phyloP scores from a whole-genome alignment of 2,888 invertebrate genomes.

The Nomada goodeniana region DNA sequence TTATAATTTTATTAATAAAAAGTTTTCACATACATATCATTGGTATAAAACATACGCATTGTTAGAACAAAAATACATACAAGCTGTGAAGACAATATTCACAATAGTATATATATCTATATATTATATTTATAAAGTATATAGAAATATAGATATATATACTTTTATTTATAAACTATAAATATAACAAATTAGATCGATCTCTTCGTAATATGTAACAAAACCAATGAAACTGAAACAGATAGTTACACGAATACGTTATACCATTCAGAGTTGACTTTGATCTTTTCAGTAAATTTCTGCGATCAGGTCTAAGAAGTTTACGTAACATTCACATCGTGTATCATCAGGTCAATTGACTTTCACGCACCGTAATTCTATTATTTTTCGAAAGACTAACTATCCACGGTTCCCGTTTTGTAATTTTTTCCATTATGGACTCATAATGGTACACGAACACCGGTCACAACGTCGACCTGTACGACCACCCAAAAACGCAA shows the following conservation, averaged over 20 bases:
- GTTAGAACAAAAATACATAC: conserved; percentile 80
- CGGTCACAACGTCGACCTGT: conserved; percentile 3
- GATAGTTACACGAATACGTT: conserved; percentile 51
- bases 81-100: conserved; percentile 73
- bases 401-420: neutral
- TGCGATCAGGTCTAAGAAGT: conserved; percentile 53
- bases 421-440: conserved; percentile 51
- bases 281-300: conserved; percentile 22
- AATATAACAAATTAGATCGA: conserved; percentile 69
- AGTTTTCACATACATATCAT: conserved; percentile 78
- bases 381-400: neutral
- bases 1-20: conserved; percentile 79
- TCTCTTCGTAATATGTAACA: conserved; percentile 63
- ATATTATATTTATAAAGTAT: conserved; percentile 12
- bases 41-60: conserved; percentile 81
- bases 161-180: conserved; percentile 67
- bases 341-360: conserved; percentile 28
- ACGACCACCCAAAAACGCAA: neutral
- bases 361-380: conserved; percentile 13
- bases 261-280: conserved; percentile 24
- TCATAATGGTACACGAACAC: conserved; percentile 39
- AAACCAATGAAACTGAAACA: conserved; percentile 65
- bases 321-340: conserved; percentile 5
- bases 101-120: conserved; percentile 54
- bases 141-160: conserved; percentile 35